A percentile compares a stretch with the other conserved stretches of the same genome.
These are phyloP conservation scores for Rissa tridactyla DNA, from an alignment of 2,113 vertebrate species.

Conservation along the genomic window DNA sequence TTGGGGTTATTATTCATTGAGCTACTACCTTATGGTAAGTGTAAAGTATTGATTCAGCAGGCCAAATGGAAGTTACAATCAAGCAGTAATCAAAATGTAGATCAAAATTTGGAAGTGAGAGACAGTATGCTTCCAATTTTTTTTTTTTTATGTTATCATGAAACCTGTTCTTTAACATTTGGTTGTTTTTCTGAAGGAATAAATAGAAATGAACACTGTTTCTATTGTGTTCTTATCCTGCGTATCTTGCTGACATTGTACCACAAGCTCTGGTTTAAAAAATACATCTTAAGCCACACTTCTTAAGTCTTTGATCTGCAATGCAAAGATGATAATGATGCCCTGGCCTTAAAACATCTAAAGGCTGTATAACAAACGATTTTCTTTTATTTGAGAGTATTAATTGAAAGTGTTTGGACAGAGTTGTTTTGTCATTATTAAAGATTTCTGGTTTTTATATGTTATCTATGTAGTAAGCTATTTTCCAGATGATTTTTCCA, in stretches of 20 bases:
- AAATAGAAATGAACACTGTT: neutral
- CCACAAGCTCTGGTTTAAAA: neutral
- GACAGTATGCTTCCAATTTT: neutral
- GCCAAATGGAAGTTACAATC: neutral
- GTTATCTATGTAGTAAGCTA: neutral
- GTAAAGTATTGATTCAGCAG: neutral
- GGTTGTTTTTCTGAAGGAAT: neutral
- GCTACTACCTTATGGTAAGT: neutral
- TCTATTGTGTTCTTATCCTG: conserved; percentile 21
- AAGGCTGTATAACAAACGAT: conserved; percentile 27
- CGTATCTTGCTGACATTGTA: neutral
- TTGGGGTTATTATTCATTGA: neutral
- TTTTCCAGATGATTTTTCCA: neutral
- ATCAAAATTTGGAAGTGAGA: neutral
- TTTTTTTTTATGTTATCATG: neutral
- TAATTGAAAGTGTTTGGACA: conserved; percentile 39
- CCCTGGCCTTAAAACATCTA: conserved; percentile 1
- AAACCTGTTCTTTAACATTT: neutral
- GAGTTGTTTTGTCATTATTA: neutral
- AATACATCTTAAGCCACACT: conserved; percentile 4
- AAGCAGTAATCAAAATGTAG: neutral
- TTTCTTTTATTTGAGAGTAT: conserved; percentile 22
- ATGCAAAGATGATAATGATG: conserved; percentile 21
- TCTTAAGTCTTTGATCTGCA: conserved; percentile 29
- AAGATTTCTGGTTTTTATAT: neutral